Conservation (phyloP, 2,113 vertebrate species). For the Noturus placidus region DNA sequence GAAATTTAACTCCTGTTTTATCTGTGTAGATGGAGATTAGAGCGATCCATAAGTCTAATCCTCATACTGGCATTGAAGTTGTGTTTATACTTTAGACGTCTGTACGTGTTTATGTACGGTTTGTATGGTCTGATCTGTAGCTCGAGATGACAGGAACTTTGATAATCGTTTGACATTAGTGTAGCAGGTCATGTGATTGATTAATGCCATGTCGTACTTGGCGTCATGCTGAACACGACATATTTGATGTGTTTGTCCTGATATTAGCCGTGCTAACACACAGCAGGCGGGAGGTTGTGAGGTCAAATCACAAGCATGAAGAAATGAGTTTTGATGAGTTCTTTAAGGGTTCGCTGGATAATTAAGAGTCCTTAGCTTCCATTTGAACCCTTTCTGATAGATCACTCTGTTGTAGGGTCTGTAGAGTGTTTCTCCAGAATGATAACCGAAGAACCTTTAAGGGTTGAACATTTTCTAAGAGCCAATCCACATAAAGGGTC, state of each 20-base stretch:
- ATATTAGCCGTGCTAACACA: background rate
- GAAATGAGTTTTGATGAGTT: background rate
- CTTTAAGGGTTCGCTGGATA: background rate
- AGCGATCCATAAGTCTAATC: background rate
- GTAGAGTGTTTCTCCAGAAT: background rate
- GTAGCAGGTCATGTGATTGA: background rate
- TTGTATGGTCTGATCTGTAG: background rate
- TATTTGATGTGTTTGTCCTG: background rate
- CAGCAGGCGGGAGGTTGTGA: background rate
- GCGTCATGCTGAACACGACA: background rate
- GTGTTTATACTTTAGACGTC: background rate
- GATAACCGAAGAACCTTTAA: background rate
- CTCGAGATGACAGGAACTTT: background rate
- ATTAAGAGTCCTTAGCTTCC: background rate
- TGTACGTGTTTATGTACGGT: background rate
- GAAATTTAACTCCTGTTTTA: background rate
- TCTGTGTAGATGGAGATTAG: background rate
- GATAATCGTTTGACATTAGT: background rate
- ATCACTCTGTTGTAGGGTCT: background rate
- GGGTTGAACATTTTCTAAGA: background rate
- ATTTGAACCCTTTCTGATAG: background rate
- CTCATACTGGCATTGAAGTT: background rate
- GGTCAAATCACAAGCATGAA: background rate
- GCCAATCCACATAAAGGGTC: background rate
- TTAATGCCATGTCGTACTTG: background rate